Evolutionary conservation across 1,140 invertebrate genomes (phyloP).

Genomic region (Caerostris extrusa): DNA sequence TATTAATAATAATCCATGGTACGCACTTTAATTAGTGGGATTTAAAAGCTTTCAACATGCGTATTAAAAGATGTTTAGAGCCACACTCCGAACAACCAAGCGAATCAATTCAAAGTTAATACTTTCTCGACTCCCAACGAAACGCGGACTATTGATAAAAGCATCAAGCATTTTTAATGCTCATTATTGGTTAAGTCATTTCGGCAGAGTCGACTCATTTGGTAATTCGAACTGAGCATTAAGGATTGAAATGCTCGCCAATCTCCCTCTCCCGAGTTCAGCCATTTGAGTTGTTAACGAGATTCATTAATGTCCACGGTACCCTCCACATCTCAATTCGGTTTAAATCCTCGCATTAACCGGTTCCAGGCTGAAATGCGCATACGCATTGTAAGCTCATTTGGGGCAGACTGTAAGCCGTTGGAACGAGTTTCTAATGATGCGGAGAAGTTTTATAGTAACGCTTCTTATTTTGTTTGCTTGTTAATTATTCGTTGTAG

Average conservation of each 20-base stretch:
- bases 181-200: background rate
- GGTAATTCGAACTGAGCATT: background rate
- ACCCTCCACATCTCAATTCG: background rate
- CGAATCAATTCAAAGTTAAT: background rate
- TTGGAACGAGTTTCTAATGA: no score
- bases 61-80: no score
- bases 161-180: background rate
- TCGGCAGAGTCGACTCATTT: background rate
- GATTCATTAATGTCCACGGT: background rate
- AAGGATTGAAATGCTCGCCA: background rate
- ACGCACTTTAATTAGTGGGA: background rate
- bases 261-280: background rate
- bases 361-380: background rate
- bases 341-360: background rate
- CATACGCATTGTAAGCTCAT: background rate
- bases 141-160: background rate
- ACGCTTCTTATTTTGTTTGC: no score
- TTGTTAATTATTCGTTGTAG: no score
- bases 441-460: no score
- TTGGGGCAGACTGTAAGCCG: no score
- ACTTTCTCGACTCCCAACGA: background rate
- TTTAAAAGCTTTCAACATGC: background rate
- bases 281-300: slow-evolving; percentile 11
- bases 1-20: no score
- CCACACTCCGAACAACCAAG: background rate